Base-by-base conservation (phyloP, 2,888 invertebrate genomes). In the Conchocele bisecta region DNA sequence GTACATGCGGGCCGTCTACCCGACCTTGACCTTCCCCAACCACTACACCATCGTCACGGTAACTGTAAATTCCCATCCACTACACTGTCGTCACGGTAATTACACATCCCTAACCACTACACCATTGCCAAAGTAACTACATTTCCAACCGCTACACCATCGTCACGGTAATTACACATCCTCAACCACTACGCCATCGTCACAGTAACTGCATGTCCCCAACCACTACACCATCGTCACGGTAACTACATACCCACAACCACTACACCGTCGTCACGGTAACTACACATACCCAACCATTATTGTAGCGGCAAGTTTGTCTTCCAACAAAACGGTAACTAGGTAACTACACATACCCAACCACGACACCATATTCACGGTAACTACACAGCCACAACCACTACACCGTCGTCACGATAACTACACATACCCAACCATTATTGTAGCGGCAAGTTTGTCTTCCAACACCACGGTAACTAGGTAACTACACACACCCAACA, bases 21-120 rank as follows among this genome's bases (percentile, higher is more conserved):
- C 89, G 0, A 82, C 88, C 7, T 79, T 83, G 66, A 89, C 89
- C 33, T 89, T 87, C 72, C 89, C 89, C 7, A 89, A 89, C 70
- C 89, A 89, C 74, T 87, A 88, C 73, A 82, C 85, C 24, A 86
- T 88, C 24, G 86, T 80, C 7, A 89, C 90, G 28, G 87, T 87
- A 67, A 78, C 86, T 50, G 29, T 42, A 6, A 6, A 20, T 42
- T 11, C 7, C 22, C 22, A 42, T 42, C 11, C 11, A 11, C 15
- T 11, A 11, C 15, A 35, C 37, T 35, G 37, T 11, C 37, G 11
- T 11, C 15, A 15, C 37, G 37, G 15, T 11, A 35, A 15, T 11
- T 15, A 11, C 11, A 11, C 15, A 35, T n/a, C n/a, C 80, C 84
- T 0, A 86, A 85, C 71, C 82, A 89, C 84, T 76, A 83, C 51